Base-by-base conservation (phyloP, 2,797 vertebrate genomes). In the Pelodytes ibericus region DNA sequence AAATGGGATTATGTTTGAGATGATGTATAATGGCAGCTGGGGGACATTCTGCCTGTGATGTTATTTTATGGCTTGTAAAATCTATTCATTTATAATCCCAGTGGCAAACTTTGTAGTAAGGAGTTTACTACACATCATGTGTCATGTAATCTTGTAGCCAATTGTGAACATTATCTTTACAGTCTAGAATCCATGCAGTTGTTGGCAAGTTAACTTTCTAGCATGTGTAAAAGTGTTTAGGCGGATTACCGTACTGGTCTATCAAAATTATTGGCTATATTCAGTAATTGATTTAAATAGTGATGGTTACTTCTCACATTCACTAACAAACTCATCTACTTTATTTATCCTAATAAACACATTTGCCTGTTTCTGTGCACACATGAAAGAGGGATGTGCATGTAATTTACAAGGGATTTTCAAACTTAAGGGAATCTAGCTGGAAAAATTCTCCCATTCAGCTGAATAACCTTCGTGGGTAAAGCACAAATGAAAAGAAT, bases 11-110 rank as follows among this genome's bases (percentile, higher is more conserved):
- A 79, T 27, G 51, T 60, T 69, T 67, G 33, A 71, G 71, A 62
- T 74, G 77, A 79, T 51, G 64, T 67, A 69, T 53, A 68, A 62
- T 69, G 65, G 64, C 77, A 79, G 77, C 77, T 79, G 77, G 64
- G 63, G 62, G 36, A 56, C 71, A 69, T 73, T 73, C 51, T 79
- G 64, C 60, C 72, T 75, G 57, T 79, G 77, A 79, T 79, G 64
- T 79, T 74, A 47, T 69, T 79, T 74, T 62, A 69, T 68, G 71
- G 64, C 77, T 74, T 79, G 71, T 79, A 79, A 79, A 79, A 69
- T 58, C 64, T 69, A 79, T 74, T 79, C 57, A 58, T 74, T 62
- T 58, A 73, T 63, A 74, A 73, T 56, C 26, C 65, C 58, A 74
- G 71, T 73, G 71, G 77, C 57, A 79, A 69, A 68, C 63, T 68